Evolutionary conservation across 2,113 vertebrate genomes (phyloP), one percentile per base, ranked within the genome.

Genomic region (Pelobates fuscus): DNA sequence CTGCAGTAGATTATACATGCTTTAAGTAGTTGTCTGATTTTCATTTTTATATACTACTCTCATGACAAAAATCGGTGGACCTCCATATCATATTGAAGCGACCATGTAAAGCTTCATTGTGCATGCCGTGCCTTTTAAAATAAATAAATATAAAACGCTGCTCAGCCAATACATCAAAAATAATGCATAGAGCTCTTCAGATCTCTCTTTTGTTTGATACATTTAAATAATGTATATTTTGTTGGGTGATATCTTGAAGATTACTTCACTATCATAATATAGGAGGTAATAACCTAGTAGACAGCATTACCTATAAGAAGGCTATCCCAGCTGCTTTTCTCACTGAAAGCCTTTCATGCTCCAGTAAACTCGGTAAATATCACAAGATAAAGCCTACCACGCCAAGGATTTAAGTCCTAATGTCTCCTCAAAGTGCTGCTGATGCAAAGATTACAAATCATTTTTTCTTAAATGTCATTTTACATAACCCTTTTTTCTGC

Each of bases 401-500:
- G 83, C 91, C 88, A 94, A 81, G 90, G 92, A 92, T 93, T 94
- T 93, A 91, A 60, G 90, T 93, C 86, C 90, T 94, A 93, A 94
- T 92, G 91, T 94, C 91, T 92, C 89, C 91, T 93, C 89, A 90
- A 93, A 93, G 92, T 91, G 91, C 91, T 89, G 92, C 88, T 83
- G 86, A 94, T 93, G 91, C 91, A 92, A 91, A 86, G 88, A 93
- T 94, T 93, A 93, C 93, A 93, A 91, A 93, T 93, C 91, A 93
- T 94, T 94, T 87, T 93, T 92, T 92, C 92, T 92, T 91, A 92
- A 93, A 94, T 93, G 93, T 92, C 92, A 92, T 92, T 94, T 93
- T 94, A 94, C 92, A 94, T 92, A 92, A 93, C 91, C 93, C 91
- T 91, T 93, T 93, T 94, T 93, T 94, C 93, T 93, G 93, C 93